Evolutionary conservation across 1,140 invertebrate species (phyloP), one percentile per base, ranked within the genome.

Genomic region (Tribolium castaneum): DNA sequence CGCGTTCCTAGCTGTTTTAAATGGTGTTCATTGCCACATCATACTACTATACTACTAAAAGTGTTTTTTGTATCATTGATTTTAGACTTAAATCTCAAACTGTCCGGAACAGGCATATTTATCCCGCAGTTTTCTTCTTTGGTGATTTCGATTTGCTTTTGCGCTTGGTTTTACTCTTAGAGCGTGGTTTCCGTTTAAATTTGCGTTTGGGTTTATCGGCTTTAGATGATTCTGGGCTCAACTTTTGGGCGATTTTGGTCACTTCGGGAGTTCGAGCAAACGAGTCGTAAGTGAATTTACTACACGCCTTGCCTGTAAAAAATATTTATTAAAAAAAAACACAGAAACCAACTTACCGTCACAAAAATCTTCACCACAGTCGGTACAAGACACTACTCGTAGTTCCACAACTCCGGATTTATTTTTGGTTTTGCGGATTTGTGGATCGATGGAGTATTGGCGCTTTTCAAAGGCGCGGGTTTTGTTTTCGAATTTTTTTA

Each of bases 361-460:
- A 84, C 95, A 97, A 87, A 95, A 94, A 86, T 97, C 95, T 83
- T 96, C 94, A 1, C 92, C 92, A 81, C 95, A 97, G 84, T 96
- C 94, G 0, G 87, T 82, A 84, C 95, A 97, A 7, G 92, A 91
- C 51, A 93, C 87, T 6, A 92, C 90, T 70, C 92, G 90, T 5
- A 91, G 93, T 83, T 95, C 94, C n/a, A 93, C 90, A 70, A 95
- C 92, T 1, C 94, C 92, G 0, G 94, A 91, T 76, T 92, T 93
- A 83, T 93, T 95, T 87, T 95, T 96, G 12, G 89, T 91, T 81
- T 92, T 93, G 82, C 91, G 90, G 2, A 94, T 90, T 81, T 92
- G 91, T 72, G 90, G 91, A 83, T 91, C 90, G 77, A 90, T 85
- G 5, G 87, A 85, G 5, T 89, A 89, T 14, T 90, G 90, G 25